Base-by-base conservation (phyloP, 2,113 vertebrate species). In the Petroica traversi region DNA sequence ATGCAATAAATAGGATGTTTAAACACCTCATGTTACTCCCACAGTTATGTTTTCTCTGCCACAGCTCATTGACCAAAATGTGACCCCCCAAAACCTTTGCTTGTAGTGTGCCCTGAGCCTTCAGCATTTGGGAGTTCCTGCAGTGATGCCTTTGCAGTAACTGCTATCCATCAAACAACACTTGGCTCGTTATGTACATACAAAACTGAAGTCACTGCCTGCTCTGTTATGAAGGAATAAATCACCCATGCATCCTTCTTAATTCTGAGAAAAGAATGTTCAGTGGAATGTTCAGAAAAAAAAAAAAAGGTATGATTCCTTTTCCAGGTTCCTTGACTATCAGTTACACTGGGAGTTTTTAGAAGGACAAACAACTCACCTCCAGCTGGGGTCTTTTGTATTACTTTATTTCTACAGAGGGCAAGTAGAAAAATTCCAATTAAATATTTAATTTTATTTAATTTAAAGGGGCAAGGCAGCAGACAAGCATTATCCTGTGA, bases 361-460 rank as follows among this genome's bases (percentile, higher is more conserved):
- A 81, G 91, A 95, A 91, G 59, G 49, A 40, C 48, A 91, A 62
- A 52, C 36, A 38, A 55, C 61, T 80, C 81, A 66, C 31, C 38
- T 64, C 28, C 40, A 86, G 52, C 34, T 40, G 62, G 5, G 24
- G 36, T 59, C 76, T 68, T 86, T 95, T 78, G 26, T 64, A 85
- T 68, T 34, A 18, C 19, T 94, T 54, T 77, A n/a, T 91, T 95
- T 80, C 72, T 85, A 33, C 46, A 69, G 61, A 93, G 49, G 61
- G 41, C 16, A 74, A 88, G 49, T 59, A 73, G 33, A 36, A 86
- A 95, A 80, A 79, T 93, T 91, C 78, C 83, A 91, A 69, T 84
- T 38, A 94, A 79, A 75, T 92, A 91, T 76, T 95, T 87, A 69
- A 94, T 94, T 93, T 64, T 33, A 77, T 86, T 86, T 71, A 58